Percentiles rank a stretch among this genome's conserved stretches.
phyloP scores from a whole-genome alignment of 2,888 invertebrate genomes.

The Punctoribates punctum region DNA sequence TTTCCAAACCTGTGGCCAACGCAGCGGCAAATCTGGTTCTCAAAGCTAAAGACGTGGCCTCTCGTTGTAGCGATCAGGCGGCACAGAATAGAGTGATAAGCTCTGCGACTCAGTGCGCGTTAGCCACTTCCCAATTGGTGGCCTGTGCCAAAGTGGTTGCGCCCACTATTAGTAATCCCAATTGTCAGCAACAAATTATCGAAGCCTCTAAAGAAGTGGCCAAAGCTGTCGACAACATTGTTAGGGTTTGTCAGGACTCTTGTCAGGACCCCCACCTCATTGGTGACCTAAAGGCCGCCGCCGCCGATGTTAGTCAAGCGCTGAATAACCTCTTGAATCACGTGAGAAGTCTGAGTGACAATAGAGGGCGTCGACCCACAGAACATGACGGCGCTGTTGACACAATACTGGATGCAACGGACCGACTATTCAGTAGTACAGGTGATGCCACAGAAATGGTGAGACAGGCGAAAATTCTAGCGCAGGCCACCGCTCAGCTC shows the following conservation, averaged over 20 bases:
- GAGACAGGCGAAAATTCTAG: conserved; percentile 79
- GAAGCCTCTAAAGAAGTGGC: conserved; percentile 90
- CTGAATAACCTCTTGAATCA: conserved; percentile 84
- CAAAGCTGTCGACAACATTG: conserved; percentile 81
- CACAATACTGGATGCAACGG: conserved; percentile 81
- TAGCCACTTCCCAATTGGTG: conserved; percentile 94
- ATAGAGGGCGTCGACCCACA: conserved; percentile 26
- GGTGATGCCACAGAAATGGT: conserved; percentile 92
- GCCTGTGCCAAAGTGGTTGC: conserved; percentile 84
- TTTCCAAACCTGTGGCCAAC: conserved; percentile 96
- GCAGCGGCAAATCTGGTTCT: conserved; percentile 93
- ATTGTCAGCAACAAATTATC: conserved; percentile 78
- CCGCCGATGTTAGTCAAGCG: conserved; percentile 79
- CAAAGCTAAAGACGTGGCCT: conserved; percentile 93
- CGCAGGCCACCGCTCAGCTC: conserved; percentile 88
- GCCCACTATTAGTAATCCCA: conserved; percentile 60
- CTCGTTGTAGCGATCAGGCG: conserved; percentile 70
- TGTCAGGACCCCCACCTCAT: conserved; percentile 65
- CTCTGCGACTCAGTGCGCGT: conserved; percentile 92
- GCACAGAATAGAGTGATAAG: conserved; percentile 83
- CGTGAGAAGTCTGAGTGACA: conserved; percentile 57
- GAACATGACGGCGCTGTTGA: conserved; percentile 78
- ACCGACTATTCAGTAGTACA: conserved; percentile 75
- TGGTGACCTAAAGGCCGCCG: conserved; percentile 74
- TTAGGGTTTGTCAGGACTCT: conserved; percentile 71